A percentile compares a stretch with the other conserved stretches of the same genome.
These are phyloP conservation scores for Suncus etruscus DNA, from an alignment of 2,113 vertebrate genomes.

Conservation along the genomic window DNA sequence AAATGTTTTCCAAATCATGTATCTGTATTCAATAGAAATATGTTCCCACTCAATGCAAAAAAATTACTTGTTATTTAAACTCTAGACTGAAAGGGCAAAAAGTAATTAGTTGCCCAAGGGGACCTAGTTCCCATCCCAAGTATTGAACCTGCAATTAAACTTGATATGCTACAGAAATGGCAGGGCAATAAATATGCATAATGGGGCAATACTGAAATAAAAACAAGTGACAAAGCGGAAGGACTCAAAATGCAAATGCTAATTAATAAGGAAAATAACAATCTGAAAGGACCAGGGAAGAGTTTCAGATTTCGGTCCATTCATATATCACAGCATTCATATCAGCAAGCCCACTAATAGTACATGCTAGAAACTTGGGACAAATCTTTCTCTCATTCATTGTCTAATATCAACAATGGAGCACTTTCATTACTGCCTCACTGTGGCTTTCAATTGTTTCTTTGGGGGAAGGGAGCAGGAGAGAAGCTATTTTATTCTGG, in stretches of 20 bases:
- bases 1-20: slow-evolving; percentile 32
- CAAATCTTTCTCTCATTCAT: too few relatives aligned
- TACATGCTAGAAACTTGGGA: background rate
- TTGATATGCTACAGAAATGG: slow-evolving; percentile 10
- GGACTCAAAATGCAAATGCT: background rate
- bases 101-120: slow-evolving; percentile 50
- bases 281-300: rapidly evolving
- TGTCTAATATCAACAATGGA: background rate
- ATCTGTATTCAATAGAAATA: slow-evolving; percentile 54
- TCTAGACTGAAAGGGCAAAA: slow-evolving; percentile 57
- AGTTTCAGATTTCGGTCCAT: background rate
- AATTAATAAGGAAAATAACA: rapidly evolving
- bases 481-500: background rate
- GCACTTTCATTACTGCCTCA: background rate
- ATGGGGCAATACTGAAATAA: background rate
- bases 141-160: slow-evolving; percentile 33
- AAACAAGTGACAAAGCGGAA: background rate
- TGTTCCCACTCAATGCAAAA: slow-evolving; percentile 43
- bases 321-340: rapidly evolving
- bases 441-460: background rate
- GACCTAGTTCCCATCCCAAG: background rate
- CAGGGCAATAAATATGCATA: background rate
- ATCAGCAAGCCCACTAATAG: rapidly evolving
- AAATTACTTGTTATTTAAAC: slow-evolving; percentile 66
- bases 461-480: rapidly evolving